phyloP scores from a whole-genome alignment of 2,888 invertebrate species.

The Leptodirus hochenwartii region DNA sequence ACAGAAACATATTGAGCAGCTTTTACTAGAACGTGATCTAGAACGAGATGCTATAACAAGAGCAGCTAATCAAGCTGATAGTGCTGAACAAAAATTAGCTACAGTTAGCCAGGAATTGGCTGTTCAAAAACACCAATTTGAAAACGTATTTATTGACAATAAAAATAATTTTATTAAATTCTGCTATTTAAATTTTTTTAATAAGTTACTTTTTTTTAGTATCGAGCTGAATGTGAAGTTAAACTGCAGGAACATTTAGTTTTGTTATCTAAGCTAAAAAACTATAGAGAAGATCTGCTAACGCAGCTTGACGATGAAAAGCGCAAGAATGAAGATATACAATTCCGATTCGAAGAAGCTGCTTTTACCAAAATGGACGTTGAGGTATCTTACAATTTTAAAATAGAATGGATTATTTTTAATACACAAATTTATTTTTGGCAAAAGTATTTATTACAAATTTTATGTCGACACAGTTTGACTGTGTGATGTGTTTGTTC shows the following conservation, averaged over 20 bases:
- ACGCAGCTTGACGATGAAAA: slow-evolving; percentile 57
- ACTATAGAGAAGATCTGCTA: slow-evolving; percentile 35
- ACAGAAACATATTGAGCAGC: slow-evolving; percentile 81
- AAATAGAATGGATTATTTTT: too few relatives aligned
- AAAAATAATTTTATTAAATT: slow-evolving; percentile 10
- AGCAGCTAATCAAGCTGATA: slow-evolving; percentile 62
- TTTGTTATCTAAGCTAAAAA: slow-evolving; percentile 32
- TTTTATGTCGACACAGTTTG: slow-evolving; percentile 8
- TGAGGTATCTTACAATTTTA: slow-evolving; percentile 40
- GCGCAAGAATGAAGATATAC: slow-evolving; percentile 73
- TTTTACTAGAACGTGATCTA: slow-evolving; percentile 79
- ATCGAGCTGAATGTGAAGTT: slow-evolving; percentile 34
- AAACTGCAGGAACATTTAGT: slow-evolving; percentile 37
- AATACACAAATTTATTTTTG: slow-evolving; percentile 5
- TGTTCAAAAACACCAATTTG: slow-evolving; percentile 42
- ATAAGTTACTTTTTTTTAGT: slow-evolving; percentile 22
- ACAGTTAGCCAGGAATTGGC: slow-evolving; percentile 42
- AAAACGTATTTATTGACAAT: slow-evolving; percentile 4
- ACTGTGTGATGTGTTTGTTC: slow-evolving; percentile 5
- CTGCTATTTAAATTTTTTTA: slow-evolving; percentile 4
- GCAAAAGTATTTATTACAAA: slow-evolving; percentile 1
- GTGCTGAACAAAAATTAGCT: slow-evolving; percentile 46
- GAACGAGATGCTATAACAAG: slow-evolving; percentile 79
- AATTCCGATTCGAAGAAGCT: slow-evolving; percentile 84
- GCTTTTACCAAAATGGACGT: slow-evolving; percentile 75